These are phyloP conservation scores for Callocephalon fimbriatum DNA, from an alignment of 2,113 vertebrate species.

Conservation along the genomic window DNA sequence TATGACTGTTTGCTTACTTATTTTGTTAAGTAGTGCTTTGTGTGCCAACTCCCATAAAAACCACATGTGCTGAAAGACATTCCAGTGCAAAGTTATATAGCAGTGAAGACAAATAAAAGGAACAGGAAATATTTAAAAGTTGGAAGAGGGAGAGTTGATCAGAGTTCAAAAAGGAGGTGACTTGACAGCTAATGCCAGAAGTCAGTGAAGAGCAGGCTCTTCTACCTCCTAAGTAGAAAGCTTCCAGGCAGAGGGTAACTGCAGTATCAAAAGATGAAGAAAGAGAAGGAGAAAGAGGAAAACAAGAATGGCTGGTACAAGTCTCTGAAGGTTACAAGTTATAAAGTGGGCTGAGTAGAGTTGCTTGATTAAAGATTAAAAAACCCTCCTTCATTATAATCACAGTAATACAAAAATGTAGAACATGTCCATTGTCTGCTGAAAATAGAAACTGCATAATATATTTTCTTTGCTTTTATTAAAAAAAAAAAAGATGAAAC, in stretches of 20 bases:
- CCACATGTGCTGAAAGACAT: neutral
- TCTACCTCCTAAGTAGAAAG: neutral
- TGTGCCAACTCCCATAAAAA: neutral
- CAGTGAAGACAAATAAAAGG: neutral
- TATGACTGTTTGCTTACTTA: neutral
- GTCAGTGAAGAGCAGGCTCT: neutral
- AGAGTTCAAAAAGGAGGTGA: neutral
- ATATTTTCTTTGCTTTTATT: neutral
- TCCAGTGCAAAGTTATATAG: neutral
- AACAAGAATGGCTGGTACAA: neutral
- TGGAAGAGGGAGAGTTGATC: neutral
- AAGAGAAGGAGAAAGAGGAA: neutral
- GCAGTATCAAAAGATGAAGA: neutral
- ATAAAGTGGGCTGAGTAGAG: neutral
- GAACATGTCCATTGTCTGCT: neutral
- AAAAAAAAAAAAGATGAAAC: neutral
- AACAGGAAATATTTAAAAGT: neutral
- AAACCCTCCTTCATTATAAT: neutral
- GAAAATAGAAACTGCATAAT: neutral
- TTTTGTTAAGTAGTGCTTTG: neutral
- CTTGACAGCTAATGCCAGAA: neutral
- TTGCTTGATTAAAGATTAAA: neutral
- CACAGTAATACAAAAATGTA: neutral
- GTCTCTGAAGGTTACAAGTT: neutral
- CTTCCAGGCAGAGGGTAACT: neutral